phyloP scores from a whole-genome alignment of 2,888 invertebrate species.

The Xestia ashworthii region DNA sequence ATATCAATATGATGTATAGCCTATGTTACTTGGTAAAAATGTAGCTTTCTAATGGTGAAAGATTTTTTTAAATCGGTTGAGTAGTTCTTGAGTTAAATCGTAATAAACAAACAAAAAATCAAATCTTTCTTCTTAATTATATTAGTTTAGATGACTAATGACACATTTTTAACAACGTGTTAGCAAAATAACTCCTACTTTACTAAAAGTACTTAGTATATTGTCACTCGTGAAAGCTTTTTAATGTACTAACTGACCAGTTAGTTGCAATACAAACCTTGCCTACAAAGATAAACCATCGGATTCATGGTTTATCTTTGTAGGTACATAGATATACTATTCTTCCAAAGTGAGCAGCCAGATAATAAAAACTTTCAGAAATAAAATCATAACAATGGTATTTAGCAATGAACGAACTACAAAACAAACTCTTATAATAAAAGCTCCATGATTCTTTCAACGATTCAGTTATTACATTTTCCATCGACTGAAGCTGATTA shows the following conservation, averaged over 20 bases:
- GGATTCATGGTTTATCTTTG: background rate
- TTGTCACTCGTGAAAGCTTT: background rate
- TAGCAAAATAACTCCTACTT: background rate
- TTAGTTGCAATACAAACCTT: background rate
- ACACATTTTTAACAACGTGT: background rate
- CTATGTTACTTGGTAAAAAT: too few species aligned
- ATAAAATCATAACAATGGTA: background rate
- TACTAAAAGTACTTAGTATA: background rate
- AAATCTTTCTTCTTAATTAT: too few species aligned
- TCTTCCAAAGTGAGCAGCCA: background rate
- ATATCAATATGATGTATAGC: too few species aligned
- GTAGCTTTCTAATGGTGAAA: too few species aligned
- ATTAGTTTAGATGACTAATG: background rate
- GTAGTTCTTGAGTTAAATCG: too few species aligned
- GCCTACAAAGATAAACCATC: too few species aligned
- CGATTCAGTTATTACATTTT: constrained; percentile 47
- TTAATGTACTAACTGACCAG: background rate
- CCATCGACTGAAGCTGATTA: constrained; percentile 54
- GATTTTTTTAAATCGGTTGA: too few species aligned
- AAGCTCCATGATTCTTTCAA: constrained; percentile 33
- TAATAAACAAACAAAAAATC: too few species aligned
- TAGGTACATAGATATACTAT: background rate
- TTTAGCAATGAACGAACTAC: background rate
- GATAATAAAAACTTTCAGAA: background rate
- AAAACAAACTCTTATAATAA: constrained; percentile 21